Conservation (phyloP, 2,797 vertebrate species). For the Chloroceryle amazona region DNA sequence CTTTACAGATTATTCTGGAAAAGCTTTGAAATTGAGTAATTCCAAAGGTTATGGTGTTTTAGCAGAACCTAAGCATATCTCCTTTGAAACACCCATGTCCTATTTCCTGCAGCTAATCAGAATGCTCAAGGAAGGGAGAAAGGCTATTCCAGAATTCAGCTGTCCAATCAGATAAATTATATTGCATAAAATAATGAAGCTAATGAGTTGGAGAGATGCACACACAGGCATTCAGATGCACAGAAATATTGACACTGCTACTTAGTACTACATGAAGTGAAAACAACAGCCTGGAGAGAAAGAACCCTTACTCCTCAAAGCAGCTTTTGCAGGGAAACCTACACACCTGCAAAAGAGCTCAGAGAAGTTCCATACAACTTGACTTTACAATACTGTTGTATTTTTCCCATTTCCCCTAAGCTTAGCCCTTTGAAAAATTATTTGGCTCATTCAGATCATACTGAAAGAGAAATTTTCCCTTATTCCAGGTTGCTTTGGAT, state of each 20-base stretch:
- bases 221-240: background rate
- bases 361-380: background rate
- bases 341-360: background rate
- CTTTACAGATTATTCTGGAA: conserved; percentile 75
- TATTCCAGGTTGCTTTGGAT: background rate
- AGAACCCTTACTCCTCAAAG: background rate
- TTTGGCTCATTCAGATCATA: background rate
- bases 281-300: background rate
- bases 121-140: background rate
- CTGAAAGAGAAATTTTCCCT: background rate
- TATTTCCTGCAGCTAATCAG: background rate
- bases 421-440: background rate
- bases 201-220: background rate
- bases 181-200: background rate
- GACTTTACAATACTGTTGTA: background rate
- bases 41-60: conserved; percentile 29
- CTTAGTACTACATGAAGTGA: background rate
- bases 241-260: background rate
- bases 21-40: conserved; percentile 65
- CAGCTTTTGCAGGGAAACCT: background rate
- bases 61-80: background rate
- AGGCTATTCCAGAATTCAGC: background rate
- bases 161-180: background rate
- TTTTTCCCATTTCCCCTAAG: background rate
- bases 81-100: background rate